These are phyloP conservation scores for Aurelia coerulea DNA, from an alignment of 30 jellyfish, hydroid and myxozoan species.

Conservation along the genomic window DNA sequence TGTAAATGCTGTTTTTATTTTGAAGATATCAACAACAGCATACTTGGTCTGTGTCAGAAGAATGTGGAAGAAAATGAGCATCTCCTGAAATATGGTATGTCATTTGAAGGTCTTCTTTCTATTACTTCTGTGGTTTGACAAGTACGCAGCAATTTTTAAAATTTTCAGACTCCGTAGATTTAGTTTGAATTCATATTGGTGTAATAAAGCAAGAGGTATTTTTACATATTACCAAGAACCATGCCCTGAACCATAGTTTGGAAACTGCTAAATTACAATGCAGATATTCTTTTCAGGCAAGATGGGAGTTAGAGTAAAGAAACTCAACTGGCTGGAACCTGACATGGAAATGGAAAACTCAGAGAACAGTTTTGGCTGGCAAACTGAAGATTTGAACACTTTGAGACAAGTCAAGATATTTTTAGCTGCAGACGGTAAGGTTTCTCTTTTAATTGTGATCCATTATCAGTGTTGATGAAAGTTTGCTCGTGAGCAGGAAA, in stretches of 20 bases:
- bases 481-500: not conserved
- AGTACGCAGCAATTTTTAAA: too few relatives aligned
- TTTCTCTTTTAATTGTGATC: not conserved
- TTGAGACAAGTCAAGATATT: slow-evolving; percentile 19
- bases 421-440: slow-evolving; percentile 64
- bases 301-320: slow-evolving; percentile 17
- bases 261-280: too few relatives aligned
- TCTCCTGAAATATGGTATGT: slow-evolving; percentile 30
- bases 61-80: slow-evolving; percentile 26
- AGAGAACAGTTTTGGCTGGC: slow-evolving; percentile 21
- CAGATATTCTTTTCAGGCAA: not conserved
- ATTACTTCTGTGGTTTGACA: too few relatives aligned
- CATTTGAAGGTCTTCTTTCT: not conserved
- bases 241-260: too few relatives aligned
- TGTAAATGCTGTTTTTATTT: not conserved
- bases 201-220: too few relatives aligned
- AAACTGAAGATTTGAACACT: not conserved
- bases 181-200: too few relatives aligned
- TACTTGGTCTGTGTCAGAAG: slow-evolving; percentile 33
- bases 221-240: too few relatives aligned
- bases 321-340: slow-evolving; percentile 39
- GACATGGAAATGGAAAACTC: not conserved
- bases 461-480: not conserved
- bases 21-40: slow-evolving; percentile 30
- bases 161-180: too few relatives aligned